Evolutionary conservation across 2,888 invertebrate species (phyloP).

Genomic region (Tinea trinotella): DNA sequence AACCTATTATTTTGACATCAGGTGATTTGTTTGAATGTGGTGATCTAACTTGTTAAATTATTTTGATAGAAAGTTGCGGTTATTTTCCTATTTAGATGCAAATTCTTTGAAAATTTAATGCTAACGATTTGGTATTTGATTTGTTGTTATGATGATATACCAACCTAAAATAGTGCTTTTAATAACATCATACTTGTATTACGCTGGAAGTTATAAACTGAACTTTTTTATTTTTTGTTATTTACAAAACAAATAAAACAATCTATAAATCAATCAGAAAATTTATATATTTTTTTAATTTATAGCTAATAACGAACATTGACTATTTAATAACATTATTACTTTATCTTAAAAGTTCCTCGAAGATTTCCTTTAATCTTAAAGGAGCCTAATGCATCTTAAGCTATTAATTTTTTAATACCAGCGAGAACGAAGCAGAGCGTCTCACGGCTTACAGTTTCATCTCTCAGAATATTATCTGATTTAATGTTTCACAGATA

Average conservation of each 20-base stretch:
- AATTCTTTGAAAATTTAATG: neutral
- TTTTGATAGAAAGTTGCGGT: neutral
- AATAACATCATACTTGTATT: too few species aligned
- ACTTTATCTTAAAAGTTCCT: neutral
- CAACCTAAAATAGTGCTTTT: too few species aligned
- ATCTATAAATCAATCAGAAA: too few species aligned
- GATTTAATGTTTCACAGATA: slow-evolving; percentile 4
- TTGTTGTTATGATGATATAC: too few species aligned
- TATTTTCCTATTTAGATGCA: neutral
- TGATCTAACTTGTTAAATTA: neutral
- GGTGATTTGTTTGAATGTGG: slow-evolving; percentile 1
- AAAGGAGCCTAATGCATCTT: slow-evolving; percentile 11
- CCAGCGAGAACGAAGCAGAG: neutral
- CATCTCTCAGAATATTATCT: slow-evolving; percentile 10
- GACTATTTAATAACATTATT: neutral
- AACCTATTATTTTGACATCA: slow-evolving; percentile 13
- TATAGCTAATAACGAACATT: neutral
- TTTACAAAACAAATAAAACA: too few species aligned
- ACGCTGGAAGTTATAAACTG: too few species aligned
- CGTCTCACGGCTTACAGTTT: slow-evolving; percentile 8
- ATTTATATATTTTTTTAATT: too few species aligned
- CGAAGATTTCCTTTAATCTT: neutral
- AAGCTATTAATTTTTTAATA: slow-evolving; percentile 3
- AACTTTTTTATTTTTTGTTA: too few species aligned
- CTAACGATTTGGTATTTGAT: too few species aligned